Evolutionary conservation across 2,888 invertebrate genomes (phyloP).

Genomic region (Myopa tessellatipennis): DNA sequence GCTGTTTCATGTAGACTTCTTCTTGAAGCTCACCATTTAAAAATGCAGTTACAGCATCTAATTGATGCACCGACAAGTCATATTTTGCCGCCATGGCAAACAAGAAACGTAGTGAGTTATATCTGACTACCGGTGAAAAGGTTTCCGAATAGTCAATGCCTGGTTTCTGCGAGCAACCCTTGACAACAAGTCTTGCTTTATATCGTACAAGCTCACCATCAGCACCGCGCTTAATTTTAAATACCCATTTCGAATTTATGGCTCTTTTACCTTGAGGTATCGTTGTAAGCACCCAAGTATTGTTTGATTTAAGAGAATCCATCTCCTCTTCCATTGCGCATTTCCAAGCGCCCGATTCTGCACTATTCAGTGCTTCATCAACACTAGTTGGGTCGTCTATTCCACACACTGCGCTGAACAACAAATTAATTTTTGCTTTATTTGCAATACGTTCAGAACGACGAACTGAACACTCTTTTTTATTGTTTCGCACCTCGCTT

Average conservation of each 20-base stretch:
- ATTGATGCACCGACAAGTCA: constrained; percentile 25
- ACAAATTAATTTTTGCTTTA: constrained; percentile 2
- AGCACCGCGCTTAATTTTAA: constrained; percentile 16
- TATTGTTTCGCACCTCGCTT: constrained; percentile 2
- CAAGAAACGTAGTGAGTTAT: constrained; percentile 27
- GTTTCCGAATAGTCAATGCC: constrained; percentile 28
- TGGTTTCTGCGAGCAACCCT: constrained; percentile 18
- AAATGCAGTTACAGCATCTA: constrained; percentile 36
- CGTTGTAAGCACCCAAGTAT: neutral
- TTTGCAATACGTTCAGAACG: constrained; percentile 22
- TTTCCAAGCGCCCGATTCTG: neutral
- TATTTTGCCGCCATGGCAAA: constrained; percentile 35
- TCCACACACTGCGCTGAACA: constrained; percentile 11
- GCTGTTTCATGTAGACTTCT: constrained; percentile 33
- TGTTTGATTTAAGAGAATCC: neutral
- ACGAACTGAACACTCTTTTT: neutral
- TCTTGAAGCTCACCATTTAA: constrained; percentile 27
- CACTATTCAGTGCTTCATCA: neutral
- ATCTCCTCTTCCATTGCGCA: constrained; percentile 26
- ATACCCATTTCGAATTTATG: constrained; percentile 25
- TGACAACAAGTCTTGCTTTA: constrained; percentile 29
- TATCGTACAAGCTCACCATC: neutral
- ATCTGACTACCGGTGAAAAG: constrained; percentile 33
- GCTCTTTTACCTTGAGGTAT: neutral
- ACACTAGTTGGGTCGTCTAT: neutral